Evolutionary conservation across 2,113 vertebrate genomes (phyloP), one percentile per base, ranked within the genome.

Genomic region (Passerina amoena): DNA sequence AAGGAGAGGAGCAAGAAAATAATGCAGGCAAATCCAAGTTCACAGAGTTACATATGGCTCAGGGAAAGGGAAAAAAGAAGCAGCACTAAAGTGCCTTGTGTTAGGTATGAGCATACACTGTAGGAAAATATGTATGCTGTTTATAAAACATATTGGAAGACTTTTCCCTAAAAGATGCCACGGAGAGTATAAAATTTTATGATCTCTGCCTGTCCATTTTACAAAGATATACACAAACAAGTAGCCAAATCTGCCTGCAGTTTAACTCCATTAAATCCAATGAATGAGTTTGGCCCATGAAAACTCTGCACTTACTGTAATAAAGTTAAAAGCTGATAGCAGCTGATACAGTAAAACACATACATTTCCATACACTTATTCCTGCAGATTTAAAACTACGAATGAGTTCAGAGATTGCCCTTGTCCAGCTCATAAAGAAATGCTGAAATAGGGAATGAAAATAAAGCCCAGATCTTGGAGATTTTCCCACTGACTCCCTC

Each of bases 211-310:
- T 90, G 95, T 61, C 88, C 93, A 61, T 88, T 94, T 97, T 79
- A 82, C 47, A 16, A 77, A 95, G 91, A 97, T 72, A 72, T 53
- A 94, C 28, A 83, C 69, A 82, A 83, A 78, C 82, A 64, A 81
- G 90, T 71, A 92, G 92, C 95, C 96, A 96, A 93, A 90, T 68
- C 64, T 88, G 95, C 95, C 77, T 71, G 90, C 88, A 91, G 94
- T 96, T 95, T 88, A 78, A 94, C 90, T 94, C 88, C 94, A 93
- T 96, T 95, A 95, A 94, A 96, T 92, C 48, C 96, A 92, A 53
- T 68, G 82, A 96, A 94, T 88, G 76, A 61, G 82, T 78, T 92
- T 96, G 96, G 94, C 92, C 90, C 90, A 92, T 4, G 45, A 45
- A 63, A 70, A 81, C 88, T 82, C 51, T 6, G 82, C 94, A 86